phyloP scores from a whole-genome alignment of 2,888 invertebrate species.

The Hirtodrosophila histrioides region DNA sequence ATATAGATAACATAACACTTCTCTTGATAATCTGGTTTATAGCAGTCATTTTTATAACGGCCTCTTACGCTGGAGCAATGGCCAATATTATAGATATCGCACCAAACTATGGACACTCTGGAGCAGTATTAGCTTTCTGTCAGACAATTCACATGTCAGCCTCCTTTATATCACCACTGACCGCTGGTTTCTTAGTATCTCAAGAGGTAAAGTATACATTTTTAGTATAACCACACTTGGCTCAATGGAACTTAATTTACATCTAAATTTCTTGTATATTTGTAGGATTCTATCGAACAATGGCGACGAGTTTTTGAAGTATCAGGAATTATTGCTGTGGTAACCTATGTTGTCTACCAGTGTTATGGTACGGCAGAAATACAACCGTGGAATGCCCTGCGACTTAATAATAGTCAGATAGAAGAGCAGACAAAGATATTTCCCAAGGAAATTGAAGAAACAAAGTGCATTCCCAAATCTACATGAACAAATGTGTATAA shows the following conservation, averaged over 20 bases:
- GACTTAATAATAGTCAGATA: slow-evolving; percentile 4
- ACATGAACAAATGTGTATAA: slow-evolving; percentile 14
- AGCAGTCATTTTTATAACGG: slow-evolving; percentile 89
- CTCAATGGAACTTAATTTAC: neutral
- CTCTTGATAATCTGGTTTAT: slow-evolving; percentile 88
- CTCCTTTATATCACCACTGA: slow-evolving; percentile 88
- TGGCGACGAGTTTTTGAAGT: slow-evolving; percentile 88
- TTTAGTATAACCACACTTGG: too few species aligned
- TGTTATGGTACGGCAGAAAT: slow-evolving; percentile 88
- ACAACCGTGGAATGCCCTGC: slow-evolving; percentile 81
- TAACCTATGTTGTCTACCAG: slow-evolving; percentile 88
- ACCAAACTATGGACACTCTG: slow-evolving; percentile 88
- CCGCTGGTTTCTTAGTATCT: slow-evolving; percentile 87
- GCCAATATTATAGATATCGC: slow-evolving; percentile 91
- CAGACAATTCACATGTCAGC: slow-evolving; percentile 92
- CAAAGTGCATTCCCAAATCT: slow-evolving; percentile 33
- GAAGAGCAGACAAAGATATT: slow-evolving; percentile 35
- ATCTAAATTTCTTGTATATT: slow-evolving; percentile 4
- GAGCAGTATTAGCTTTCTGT: slow-evolving; percentile 89
- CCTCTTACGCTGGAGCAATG: slow-evolving; percentile 90
- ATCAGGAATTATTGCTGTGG: slow-evolving; percentile 86
- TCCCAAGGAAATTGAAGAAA: slow-evolving; percentile 25
- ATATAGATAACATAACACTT: slow-evolving; percentile 86
- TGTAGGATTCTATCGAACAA: slow-evolving; percentile 82
- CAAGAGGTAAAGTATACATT: slow-evolving; percentile 85